phyloP scores from a whole-genome alignment of 2,888 invertebrate species.

The Drosophila subsilvestris region DNA sequence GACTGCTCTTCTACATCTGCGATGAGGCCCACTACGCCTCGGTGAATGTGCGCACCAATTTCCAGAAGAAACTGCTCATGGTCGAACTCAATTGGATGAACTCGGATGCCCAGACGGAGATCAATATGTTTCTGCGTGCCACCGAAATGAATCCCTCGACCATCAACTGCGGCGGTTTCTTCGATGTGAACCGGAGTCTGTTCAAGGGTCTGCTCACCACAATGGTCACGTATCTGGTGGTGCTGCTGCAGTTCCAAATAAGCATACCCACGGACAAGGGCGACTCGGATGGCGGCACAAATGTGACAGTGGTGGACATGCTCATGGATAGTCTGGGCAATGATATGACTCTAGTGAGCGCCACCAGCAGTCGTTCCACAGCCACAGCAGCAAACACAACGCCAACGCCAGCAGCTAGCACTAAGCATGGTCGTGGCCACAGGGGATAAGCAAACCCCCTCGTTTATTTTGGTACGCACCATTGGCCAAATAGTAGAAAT shows the following conservation, averaged over 20 bases:
- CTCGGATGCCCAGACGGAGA: conserved; percentile 90
- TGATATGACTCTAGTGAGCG: conserved; percentile 59
- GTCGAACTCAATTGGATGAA: conserved; percentile 91
- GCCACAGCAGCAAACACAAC: conserved; percentile 31
- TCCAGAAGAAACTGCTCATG: conserved; percentile 89
- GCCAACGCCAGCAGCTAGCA: conserved; percentile 26
- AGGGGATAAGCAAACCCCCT: conserved; percentile 49
- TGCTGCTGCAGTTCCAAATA: conserved; percentile 90
- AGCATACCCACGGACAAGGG: conserved; percentile 87
- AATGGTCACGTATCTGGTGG: conserved; percentile 91
- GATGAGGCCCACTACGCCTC: conserved; percentile 91
- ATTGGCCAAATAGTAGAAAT: too few relatives aligned
- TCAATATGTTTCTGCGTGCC: conserved; percentile 90
- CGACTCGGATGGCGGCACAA: conserved; percentile 51
- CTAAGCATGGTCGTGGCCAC: conserved; percentile 58
- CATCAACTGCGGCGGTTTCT: conserved; percentile 90
- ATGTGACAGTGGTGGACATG: conserved; percentile 61
- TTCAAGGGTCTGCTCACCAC: conserved; percentile 91
- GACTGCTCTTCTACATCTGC: conserved; percentile 89
- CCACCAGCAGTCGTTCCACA: conserved; percentile 43
- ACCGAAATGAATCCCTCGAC: conserved; percentile 91
- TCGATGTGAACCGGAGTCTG: conserved; percentile 89
- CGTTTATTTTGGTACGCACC: too few relatives aligned
- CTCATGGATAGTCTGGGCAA: conserved; percentile 66
- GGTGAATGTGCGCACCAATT: conserved; percentile 89